A percentile compares a stretch with the other conserved stretches of the same genome.
Conservation (phyloP, 2,888 invertebrate genomes). For the Ectemnius lituratus region DNA sequence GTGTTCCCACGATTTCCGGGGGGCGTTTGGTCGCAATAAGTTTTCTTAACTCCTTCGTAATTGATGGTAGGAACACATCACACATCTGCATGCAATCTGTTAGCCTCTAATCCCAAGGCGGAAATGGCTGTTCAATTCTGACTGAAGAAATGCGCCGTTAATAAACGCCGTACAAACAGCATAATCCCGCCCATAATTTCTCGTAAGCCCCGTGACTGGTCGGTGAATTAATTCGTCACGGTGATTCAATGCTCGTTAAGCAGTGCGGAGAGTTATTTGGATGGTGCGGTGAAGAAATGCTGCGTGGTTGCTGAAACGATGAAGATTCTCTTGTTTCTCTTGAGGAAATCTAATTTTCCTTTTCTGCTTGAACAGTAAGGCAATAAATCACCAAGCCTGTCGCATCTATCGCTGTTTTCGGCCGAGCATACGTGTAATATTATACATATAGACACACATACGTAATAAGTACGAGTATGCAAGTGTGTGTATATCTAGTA, state of each 20-base stretch:
- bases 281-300: too few species aligned
- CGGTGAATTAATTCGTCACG: conserved; percentile 18
- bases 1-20: too few species aligned
- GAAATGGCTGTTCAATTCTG: neutral
- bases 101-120: too few species aligned
- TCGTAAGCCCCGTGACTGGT: conserved; percentile 17
- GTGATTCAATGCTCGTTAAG: neutral
- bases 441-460: neutral
- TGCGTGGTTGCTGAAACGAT: neutral
- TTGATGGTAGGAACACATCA: too few species aligned
- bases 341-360: neutral
- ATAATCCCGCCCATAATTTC: conserved; percentile 19
- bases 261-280: too few species aligned
- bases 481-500: neutral
- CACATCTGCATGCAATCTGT: too few species aligned
- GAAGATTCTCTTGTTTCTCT: neutral
- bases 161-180: neutral
- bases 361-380: neutral
- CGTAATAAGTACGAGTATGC: too few species aligned
- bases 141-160: neutral
- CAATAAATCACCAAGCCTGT: neutral
- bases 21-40: too few species aligned
- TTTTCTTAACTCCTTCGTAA: too few species aligned
- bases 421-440: neutral
- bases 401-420: neutral